Evolutionary conservation across 2,888 invertebrate genomes (phyloP), one percentile per base, ranked within the genome.

Genomic region (Chymomyza fuscimana): DNA sequence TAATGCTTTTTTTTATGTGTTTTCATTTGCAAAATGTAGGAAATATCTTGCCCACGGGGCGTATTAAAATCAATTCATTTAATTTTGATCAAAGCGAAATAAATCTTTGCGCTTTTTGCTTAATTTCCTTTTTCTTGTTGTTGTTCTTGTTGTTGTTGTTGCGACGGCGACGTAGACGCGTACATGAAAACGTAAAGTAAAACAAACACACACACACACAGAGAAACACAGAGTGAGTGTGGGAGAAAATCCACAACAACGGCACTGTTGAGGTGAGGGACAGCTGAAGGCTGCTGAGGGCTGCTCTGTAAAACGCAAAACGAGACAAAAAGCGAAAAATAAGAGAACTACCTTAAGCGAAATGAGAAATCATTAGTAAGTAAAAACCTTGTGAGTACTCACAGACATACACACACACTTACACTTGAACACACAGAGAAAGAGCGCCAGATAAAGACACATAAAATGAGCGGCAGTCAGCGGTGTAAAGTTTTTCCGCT

Each of bases 41-140:
- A 88, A 85, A 85, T 86, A 85, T 83, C 83, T 87, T 86, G 86
- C 85, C 85, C 85, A 86, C 80, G 88, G 88, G 85, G 88, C 85
- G 85, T 85, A 85, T 85, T 85, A 85, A 85, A 85, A 85, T 85
- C 85, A 85, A 85, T 85, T 85, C 88, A 88, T 85, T 85, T 85
- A 88, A 85, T 88, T 85, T 85, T 85, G 85, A 85, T 85, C 85
- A 85, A 85, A 85, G 85, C 80, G 87, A 85, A 85, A 85, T 85
- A 85, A 85, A 85, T 85, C 85, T 85, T 85, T 85, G 84, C 87
- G 86, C 88, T 85, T 88, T 85, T 85, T 86, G 80, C 77, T 80
- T 87, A 86, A 84, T 82, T 88, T 89, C 77, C 82, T 73, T 72
- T 58, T 66, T 54, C 16, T 19, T 32, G 29, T 66, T 67, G 25